Conservation (phyloP, 2,797 vertebrate genomes). For the Scarus forsteni region DNA sequence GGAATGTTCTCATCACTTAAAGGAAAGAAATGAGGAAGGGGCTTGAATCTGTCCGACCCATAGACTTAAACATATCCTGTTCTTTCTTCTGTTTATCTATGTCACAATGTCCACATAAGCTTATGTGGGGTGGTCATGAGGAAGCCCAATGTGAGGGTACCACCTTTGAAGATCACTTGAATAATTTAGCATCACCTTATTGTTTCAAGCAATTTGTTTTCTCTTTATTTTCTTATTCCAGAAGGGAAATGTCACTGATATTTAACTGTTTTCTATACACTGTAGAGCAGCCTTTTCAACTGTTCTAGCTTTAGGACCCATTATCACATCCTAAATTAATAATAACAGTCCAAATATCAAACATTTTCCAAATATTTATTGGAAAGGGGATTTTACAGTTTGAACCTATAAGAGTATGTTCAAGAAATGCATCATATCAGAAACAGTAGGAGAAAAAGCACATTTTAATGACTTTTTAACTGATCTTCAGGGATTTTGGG, state of each 20-base stretch:
- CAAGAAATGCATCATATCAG: too few relatives aligned
- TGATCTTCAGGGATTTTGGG: too few relatives aligned
- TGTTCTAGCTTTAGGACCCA: too few relatives aligned
- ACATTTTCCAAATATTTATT: too few relatives aligned
- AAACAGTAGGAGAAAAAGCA: too few relatives aligned
- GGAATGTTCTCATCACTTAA: conserved; percentile 45
- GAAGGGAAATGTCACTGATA: conserved; percentile 11
- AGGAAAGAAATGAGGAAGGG: conserved; percentile 7
- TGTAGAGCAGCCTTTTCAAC: too few relatives aligned
- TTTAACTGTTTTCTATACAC: background rate
- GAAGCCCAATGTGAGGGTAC: conserved; percentile 29
- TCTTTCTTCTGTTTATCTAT: conserved; percentile 18
- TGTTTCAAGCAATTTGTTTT: conserved; percentile 32
- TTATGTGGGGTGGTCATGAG: background rate
- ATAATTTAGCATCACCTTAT: conserved; percentile 43
- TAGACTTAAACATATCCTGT: conserved; percentile 21
- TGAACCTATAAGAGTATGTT: too few relatives aligned
- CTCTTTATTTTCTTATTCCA: conserved; percentile 15
- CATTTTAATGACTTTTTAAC: too few relatives aligned
- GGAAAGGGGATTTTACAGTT: too few relatives aligned
- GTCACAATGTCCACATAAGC: background rate
- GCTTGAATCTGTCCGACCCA: conserved; percentile 54
- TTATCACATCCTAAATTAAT: too few relatives aligned
- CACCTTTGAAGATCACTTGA: conserved; percentile 34
- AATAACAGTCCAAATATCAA: too few relatives aligned